phyloP scores from a whole-genome alignment of 2,113 vertebrate species.

The Limanda limanda region DNA sequence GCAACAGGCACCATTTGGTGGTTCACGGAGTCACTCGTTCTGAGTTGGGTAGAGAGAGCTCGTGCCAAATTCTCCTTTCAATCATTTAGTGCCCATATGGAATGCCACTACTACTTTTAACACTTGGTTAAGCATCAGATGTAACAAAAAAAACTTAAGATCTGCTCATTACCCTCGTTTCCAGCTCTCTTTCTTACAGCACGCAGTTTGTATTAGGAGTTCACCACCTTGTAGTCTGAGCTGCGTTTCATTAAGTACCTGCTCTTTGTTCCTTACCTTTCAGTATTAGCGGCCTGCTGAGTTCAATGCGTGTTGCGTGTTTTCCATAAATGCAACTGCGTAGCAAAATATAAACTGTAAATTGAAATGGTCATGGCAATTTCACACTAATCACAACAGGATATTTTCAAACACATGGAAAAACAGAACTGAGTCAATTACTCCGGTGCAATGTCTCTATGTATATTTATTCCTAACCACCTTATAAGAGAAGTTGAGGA shows the following conservation, averaged over 20 bases:
- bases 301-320: conserved; percentile 54
- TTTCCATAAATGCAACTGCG: conserved; percentile 62
- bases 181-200: conserved; percentile 8
- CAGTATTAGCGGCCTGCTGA: conserved; percentile 69
- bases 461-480: conserved; percentile 25
- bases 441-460: conserved; percentile 17
- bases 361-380: conserved; percentile 61
- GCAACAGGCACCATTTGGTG: conserved; percentile 83
- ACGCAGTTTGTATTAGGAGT: conserved; percentile 36
- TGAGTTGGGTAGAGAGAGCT: conserved; percentile 56
- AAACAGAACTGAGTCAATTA: conserved; percentile 22
- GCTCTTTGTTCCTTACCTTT: conserved; percentile 58
- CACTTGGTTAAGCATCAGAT: conserved; percentile 48
- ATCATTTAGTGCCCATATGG: conserved; percentile 59
- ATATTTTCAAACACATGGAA: conserved; percentile 22
- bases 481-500: conserved; percentile 15
- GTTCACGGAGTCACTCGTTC: conserved; percentile 76
- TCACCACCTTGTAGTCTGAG: conserved; percentile 27
- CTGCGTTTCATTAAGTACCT: conserved; percentile 67
- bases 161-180: conserved; percentile 43
- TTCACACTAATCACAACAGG: conserved; percentile 45
- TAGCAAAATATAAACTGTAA: conserved; percentile 56
- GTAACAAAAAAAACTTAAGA: conserved; percentile 20
- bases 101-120: conserved; percentile 48
- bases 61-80: conserved; percentile 78